Evolutionary conservation across 2,888 invertebrate genomes (phyloP).

Genomic region (Xylota sylvarum): DNA sequence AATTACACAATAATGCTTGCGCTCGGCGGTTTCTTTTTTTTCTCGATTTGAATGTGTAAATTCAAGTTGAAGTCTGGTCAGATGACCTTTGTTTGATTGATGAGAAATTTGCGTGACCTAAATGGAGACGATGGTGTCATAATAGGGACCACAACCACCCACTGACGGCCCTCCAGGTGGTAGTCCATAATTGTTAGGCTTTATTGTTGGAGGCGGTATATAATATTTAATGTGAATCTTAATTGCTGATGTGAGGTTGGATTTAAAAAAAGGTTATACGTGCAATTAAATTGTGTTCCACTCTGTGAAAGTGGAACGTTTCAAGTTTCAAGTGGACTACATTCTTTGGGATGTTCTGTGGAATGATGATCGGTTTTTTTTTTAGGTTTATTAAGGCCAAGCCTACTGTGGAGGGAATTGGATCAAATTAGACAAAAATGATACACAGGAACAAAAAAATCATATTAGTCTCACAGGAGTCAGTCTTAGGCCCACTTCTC

Average conservation of each 20-base stretch:
- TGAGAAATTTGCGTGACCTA: conserved; percentile 63
- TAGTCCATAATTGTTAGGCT: conserved; percentile 4
- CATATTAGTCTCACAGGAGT: no score
- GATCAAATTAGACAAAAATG: no score
- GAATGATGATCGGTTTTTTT: no score
- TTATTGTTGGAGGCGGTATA: background rate
- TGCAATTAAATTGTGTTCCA: background rate
- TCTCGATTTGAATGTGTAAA: conserved; percentile 9
- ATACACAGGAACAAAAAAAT: no score
- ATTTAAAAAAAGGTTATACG: background rate
- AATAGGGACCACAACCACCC: conserved; percentile 31
- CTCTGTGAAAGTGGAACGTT: background rate
- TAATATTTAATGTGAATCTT: conserved; percentile 11
- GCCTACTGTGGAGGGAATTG: no score
- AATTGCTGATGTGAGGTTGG: background rate
- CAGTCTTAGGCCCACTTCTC: no score
- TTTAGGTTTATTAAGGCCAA: no score
- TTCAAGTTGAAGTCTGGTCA: conserved; percentile 23
- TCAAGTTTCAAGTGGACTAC: background rate
- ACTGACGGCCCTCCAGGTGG: conserved; percentile 5
- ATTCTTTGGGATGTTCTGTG: background rate
- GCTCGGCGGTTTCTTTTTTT: conserved; percentile 4
- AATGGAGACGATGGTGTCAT: conserved; percentile 33
- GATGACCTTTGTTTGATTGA: conserved; percentile 61
- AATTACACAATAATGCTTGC: conserved; percentile 42